These are phyloP conservation scores for Andrena bucephala DNA, from an alignment of 2,888 invertebrate species.

Conservation along the genomic window DNA sequence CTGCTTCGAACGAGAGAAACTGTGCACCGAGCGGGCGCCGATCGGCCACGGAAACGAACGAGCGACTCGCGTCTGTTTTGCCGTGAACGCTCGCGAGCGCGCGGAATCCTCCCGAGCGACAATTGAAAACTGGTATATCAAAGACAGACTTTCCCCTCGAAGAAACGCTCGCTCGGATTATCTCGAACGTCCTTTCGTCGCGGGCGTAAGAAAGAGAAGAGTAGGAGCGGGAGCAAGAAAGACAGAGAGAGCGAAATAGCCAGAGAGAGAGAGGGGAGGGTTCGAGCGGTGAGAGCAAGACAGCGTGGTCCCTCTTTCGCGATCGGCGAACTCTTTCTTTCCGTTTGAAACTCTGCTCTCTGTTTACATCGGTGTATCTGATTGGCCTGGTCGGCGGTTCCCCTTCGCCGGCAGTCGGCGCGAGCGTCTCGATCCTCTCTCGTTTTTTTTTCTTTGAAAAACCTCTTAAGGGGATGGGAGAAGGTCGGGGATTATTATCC, in stretches of 20 bases:
- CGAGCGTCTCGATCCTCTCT: slow-evolving; percentile 16
- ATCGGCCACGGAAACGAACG: neutral
- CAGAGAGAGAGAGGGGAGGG: neutral
- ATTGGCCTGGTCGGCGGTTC: slow-evolving; percentile 40
- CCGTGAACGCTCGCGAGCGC: neutral
- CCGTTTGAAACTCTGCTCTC: slow-evolving; percentile 52
- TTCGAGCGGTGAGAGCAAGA: neutral
- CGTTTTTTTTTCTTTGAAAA: neutral
- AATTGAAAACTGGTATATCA: slow-evolving; percentile 52
- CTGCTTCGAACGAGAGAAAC: neutral
- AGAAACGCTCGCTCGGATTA: slow-evolving; percentile 50
- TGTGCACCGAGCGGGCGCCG: neutral
- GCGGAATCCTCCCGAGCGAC: slow-evolving; percentile 37
- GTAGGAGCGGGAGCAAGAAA: slow-evolving; percentile 13
- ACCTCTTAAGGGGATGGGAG: slow-evolving; percentile 2
- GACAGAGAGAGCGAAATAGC: neutral
- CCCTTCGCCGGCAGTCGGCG: slow-evolving; percentile 13
- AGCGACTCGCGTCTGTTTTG: neutral
- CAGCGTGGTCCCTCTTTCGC: slow-evolving; percentile 22
- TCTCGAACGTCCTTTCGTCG: slow-evolving; percentile 58
- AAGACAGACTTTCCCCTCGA: slow-evolving; percentile 50
- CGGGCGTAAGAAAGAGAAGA: slow-evolving; percentile 28
- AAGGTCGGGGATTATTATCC: neutral
- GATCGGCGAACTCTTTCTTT: slow-evolving; percentile 21
- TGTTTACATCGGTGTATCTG: slow-evolving; percentile 64